phyloP scores from a whole-genome alignment of 2,797 vertebrate genomes.

The Anomalospiza imberbis region DNA sequence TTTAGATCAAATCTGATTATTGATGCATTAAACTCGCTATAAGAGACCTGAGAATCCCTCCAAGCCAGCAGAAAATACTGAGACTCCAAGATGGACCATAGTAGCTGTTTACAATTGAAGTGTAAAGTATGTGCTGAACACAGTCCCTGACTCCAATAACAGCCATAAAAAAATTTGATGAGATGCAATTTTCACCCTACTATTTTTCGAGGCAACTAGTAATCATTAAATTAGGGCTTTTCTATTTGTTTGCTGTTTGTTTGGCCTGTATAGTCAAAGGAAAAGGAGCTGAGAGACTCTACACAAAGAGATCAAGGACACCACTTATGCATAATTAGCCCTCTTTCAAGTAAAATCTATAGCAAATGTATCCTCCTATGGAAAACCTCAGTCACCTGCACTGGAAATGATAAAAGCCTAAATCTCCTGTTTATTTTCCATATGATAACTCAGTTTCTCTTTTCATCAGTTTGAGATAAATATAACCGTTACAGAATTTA shows the following conservation, averaged over 20 bases:
- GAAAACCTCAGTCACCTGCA: neutral
- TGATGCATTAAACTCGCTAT: neutral
- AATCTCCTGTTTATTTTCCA: neutral
- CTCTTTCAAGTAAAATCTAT: neutral
- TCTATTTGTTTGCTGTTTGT: neutral
- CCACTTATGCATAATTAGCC: neutral
- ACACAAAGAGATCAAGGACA: neutral
- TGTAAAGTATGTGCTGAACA: neutral
- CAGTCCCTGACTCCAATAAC: neutral
- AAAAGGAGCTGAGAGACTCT: neutral
- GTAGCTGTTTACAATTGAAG: neutral
- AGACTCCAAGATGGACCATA: neutral
- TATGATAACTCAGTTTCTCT: neutral
- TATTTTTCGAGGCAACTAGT: neutral
- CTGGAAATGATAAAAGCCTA: neutral
- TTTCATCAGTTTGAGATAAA: neutral
- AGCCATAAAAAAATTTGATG: neutral
- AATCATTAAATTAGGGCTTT: neutral
- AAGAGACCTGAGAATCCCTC: neutral
- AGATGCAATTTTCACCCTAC: neutral
- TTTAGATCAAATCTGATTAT: neutral
- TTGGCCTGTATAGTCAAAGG: neutral
- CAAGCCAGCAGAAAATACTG: neutral
- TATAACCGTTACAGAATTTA: neutral
- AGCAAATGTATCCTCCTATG: neutral